phyloP scores from a whole-genome alignment of 1,140 invertebrate species.

The Choristoneura fumiferana region DNA sequence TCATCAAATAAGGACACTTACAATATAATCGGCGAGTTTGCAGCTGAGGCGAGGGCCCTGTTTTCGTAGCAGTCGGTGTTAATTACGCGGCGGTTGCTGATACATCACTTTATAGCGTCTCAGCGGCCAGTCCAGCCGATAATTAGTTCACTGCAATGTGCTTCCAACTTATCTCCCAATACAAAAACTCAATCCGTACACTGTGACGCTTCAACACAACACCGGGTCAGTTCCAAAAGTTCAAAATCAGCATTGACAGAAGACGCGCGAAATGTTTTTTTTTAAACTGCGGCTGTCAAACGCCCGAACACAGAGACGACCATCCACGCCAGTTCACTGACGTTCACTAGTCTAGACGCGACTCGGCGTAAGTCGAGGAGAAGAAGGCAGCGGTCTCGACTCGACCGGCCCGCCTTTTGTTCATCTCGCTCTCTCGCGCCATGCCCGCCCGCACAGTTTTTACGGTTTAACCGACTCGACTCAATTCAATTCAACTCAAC shows the following conservation, averaged over 20 bases:
- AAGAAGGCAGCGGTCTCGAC: slow-evolving; percentile 73
- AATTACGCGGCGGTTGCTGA: slow-evolving; percentile 74
- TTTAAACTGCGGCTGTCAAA: slow-evolving; percentile 52
- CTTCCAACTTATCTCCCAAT: slow-evolving; percentile 36
- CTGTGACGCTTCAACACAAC: slow-evolving; percentile 26
- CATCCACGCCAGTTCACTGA: slow-evolving; percentile 67
- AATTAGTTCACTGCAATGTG: slow-evolving; percentile 53
- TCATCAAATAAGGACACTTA: slow-evolving; percentile 42
- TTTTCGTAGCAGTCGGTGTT: slow-evolving; percentile 67
- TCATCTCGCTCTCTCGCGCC: slow-evolving; percentile 69
- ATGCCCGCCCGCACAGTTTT: slow-evolving; percentile 73
- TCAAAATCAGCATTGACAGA: slow-evolving; percentile 48
- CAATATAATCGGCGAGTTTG: slow-evolving; percentile 47
- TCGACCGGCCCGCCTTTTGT: slow-evolving; percentile 68
- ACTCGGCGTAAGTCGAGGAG: slow-evolving; percentile 71
- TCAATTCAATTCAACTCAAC: slow-evolving; percentile 78
- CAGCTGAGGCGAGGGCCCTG: slow-evolving; percentile 50
- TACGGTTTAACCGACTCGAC: slow-evolving; percentile 76
- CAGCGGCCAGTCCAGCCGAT: slow-evolving; percentile 52
- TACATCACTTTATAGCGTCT: slow-evolving; percentile 74
- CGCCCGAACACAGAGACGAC: slow-evolving; percentile 50
- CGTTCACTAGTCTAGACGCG: slow-evolving; percentile 73
- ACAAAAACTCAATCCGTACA: slow-evolving; percentile 26
- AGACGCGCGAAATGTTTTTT: slow-evolving; percentile 68
- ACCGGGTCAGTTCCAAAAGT: slow-evolving; percentile 46